These are phyloP conservation scores for Sebastes goodei DNA, from an alignment of 2,797 vertebrate species.

Conservation along the genomic window DNA sequence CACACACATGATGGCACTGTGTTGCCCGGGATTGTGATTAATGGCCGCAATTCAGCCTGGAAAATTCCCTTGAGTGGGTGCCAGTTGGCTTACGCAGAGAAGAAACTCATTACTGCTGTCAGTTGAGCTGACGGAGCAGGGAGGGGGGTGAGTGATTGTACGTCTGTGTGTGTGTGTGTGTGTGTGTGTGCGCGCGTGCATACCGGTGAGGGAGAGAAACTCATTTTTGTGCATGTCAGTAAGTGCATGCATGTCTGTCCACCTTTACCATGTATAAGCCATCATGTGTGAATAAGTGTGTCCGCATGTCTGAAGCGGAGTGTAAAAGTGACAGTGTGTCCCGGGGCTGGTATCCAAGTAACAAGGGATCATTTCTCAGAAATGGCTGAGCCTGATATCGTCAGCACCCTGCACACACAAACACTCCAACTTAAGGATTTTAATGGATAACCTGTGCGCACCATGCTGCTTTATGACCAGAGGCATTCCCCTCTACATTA, in stretches of 20 bases:
- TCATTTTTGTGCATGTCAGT: constrained; percentile 58
- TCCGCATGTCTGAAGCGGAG: constrained; percentile 41
- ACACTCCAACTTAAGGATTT: constrained; percentile 34
- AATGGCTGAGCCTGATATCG: constrained; percentile 26
- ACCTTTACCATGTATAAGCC: constrained; percentile 49
- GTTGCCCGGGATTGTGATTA: constrained; percentile 90
- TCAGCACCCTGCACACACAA: constrained; percentile 25
- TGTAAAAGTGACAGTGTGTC: constrained; percentile 51
- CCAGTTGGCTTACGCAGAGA: constrained; percentile 87
- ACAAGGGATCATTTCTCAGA: constrained; percentile 58
- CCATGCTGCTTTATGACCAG: constrained; percentile 32
- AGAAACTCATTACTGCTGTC: constrained; percentile 89
- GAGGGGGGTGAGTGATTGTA: constrained; percentile 62
- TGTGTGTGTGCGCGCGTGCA: background rate
- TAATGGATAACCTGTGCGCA: constrained; percentile 54
- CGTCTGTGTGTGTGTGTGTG: constrained; percentile 2
- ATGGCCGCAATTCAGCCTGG: constrained; percentile 88
- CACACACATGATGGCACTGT: constrained; percentile 78
- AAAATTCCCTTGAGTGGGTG: constrained; percentile 88
- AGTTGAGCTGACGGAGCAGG: constrained; percentile 79
- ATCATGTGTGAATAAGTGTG: constrained; percentile 60
- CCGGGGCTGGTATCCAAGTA: constrained; percentile 53
- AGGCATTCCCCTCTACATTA: constrained; percentile 5
- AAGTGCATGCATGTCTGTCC: constrained; percentile 35
- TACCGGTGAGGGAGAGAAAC: constrained; percentile 15